phyloP scores from a whole-genome alignment of 2,888 invertebrate species.

The Neria commutata region DNA sequence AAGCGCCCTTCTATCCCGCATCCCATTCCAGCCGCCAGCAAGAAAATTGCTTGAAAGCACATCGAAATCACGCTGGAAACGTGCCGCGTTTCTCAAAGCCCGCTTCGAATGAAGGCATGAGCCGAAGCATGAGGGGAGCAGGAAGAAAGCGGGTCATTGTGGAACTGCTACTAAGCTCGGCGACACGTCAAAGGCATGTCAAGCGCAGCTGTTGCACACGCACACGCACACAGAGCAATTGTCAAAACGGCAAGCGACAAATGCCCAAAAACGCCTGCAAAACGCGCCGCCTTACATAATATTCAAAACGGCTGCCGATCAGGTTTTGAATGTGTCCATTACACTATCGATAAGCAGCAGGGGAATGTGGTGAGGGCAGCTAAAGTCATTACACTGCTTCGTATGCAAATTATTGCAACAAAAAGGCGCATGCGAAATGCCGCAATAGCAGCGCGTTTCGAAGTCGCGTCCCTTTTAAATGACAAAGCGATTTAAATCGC shows the following conservation, averaged over 20 bases:
- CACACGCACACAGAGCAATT: background rate
- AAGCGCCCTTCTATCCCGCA: background rate
- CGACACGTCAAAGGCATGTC: conserved; percentile 1
- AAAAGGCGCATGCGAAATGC: conserved; percentile 1
- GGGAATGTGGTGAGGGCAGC: no score
- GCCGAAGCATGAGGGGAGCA: no score
- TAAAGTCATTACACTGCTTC: background rate
- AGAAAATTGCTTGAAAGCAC: background rate
- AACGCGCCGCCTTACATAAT: background rate
- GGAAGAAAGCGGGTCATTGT: no score
- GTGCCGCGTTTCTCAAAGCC: background rate
- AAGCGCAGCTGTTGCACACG: conserved; percentile 14
- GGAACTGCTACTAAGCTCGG: no score
- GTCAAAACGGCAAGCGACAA: background rate
- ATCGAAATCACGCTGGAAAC: background rate
- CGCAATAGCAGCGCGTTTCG: no score
- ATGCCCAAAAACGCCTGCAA: background rate
- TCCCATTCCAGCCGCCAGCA: background rate
- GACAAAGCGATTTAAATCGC: no score
- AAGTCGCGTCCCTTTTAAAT: no score
- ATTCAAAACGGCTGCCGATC: conserved; percentile 16
- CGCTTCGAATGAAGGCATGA: no score
- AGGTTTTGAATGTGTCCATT: conserved; percentile 20
- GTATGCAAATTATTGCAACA: conserved; percentile 14
- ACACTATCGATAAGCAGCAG: background rate